A percentile compares a stretch with the other conserved stretches of the same genome.
These are phyloP conservation scores for Choloepus hoffmanni DNA, from an alignment of 2,113 vertebrate genomes.

Conservation along the genomic window DNA sequence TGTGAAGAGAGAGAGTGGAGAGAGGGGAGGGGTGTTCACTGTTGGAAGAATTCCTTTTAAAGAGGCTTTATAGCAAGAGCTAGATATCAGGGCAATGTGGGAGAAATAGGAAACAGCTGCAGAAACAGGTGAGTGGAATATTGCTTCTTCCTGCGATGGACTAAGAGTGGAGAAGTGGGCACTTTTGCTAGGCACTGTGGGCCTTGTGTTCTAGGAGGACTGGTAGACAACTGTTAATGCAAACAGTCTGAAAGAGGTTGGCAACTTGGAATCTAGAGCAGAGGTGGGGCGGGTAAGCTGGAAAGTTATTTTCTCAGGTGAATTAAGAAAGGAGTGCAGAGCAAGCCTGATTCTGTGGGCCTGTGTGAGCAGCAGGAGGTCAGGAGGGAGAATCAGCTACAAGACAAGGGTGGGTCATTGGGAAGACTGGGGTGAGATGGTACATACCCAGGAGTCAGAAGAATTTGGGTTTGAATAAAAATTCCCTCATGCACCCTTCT, in stretches of 20 bases:
- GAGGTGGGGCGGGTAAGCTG: background rate
- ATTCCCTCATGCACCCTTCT: background rate
- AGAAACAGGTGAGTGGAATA: conserved; percentile 21
- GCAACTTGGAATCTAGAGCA: background rate
- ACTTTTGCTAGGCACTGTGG: background rate
- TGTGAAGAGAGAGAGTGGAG: background rate
- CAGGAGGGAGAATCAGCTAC: background rate
- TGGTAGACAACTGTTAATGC: background rate
- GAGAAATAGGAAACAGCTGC: background rate
- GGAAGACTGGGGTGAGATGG: background rate
- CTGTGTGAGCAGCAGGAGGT: background rate
- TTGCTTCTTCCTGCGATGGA: background rate
- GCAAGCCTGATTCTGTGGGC: background rate
- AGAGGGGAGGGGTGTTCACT: background rate
- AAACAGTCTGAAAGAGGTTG: background rate
- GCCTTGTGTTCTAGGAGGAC: background rate
- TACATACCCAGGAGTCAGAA: background rate
- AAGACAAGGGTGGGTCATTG: background rate
- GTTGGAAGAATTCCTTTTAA: background rate
- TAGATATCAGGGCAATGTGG: background rate
- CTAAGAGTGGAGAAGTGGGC: background rate
- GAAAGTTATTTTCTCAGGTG: background rate
- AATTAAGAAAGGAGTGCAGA: background rate
- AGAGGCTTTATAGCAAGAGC: background rate
- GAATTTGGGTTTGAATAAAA: background rate